A percentile compares a stretch with the other conserved stretches of the same genome.
phyloP scores from a whole-genome alignment of 1,140 invertebrate species.

The Ips typographus region DNA sequence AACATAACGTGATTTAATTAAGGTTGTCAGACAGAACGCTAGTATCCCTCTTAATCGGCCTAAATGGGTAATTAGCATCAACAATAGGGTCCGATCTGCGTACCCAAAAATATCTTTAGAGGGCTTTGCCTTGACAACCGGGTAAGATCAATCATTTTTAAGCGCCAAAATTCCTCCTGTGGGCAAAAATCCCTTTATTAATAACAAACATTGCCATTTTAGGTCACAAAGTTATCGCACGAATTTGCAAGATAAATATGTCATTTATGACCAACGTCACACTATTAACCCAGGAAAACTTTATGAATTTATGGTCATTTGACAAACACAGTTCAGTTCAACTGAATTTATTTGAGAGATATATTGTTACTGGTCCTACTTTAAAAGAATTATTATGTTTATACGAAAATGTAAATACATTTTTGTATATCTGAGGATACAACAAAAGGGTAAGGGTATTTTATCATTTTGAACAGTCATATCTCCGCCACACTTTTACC shows the following conservation, averaged over 20 bases:
- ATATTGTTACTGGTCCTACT: background rate
- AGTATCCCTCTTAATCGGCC: slow-evolving; percentile 4
- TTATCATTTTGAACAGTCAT: slow-evolving; percentile 2
- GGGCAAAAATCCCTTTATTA: slow-evolving; percentile 3
- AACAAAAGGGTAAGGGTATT: slow-evolving; percentile 1
- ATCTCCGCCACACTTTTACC: slow-evolving; percentile 5
- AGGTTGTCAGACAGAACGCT: background rate
- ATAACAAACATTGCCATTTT: slow-evolving; percentile 7
- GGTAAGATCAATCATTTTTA: slow-evolving; percentile 21
- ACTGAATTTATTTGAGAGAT: background rate
- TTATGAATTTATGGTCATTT: slow-evolving; percentile 5
- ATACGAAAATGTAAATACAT: background rate
- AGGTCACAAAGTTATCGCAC: slow-evolving; percentile 1
- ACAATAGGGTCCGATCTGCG: background rate
- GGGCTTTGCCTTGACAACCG: background rate
- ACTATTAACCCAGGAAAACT: slow-evolving; percentile 7
- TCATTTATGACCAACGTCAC: background rate
- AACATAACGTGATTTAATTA: slow-evolving; percentile 9
- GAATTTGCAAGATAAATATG: slow-evolving; percentile 8
- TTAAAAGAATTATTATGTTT: slow-evolving; percentile 3
- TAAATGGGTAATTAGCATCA: slow-evolving; percentile 9
- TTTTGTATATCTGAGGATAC: background rate
- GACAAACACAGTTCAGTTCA: slow-evolving; percentile 8
- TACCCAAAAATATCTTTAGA: slow-evolving; percentile 7
- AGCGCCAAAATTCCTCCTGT: background rate